Base-by-base conservation (phyloP, 2,888 invertebrate genomes). In the Cistogaster globosa region DNA sequence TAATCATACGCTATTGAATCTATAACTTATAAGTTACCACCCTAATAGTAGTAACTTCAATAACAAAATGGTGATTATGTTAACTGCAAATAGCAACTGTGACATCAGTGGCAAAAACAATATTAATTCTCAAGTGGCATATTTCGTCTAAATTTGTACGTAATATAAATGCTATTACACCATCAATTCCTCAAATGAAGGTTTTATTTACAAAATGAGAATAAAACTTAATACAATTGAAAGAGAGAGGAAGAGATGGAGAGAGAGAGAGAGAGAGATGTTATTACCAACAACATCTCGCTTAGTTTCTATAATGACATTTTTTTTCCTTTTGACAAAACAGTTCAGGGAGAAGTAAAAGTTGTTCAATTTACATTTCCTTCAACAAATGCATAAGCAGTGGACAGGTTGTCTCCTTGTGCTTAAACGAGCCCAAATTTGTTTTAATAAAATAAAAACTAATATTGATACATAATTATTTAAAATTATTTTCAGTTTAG, bases 61-160 rank as follows among this genome's bases (percentile, higher is more conserved):
- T 55, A 63, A 65, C 14, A 7, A 58, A 57, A 45, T 26, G 32
- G 20, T 18, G 38, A 22, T 36, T 58, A 32, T 32, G 42, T 26
- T 55, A 63, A 36, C 16, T 11, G 12, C 32, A 58, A n/a, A 14
- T 58, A n/a, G 18, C 38, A 68, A 60, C 7, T 22, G 48, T 36
- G 8, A 9, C 16, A 42, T 22, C 45, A 14, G 6, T 55, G 14
- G 55, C 20, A 36, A 45, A n/a, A 63, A 22, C 36, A 79, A 74
- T 69, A 75, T 62, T 62, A 79, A 83, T 69, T 84, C 83, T 84
- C 83, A 69, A 63, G 83, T 76, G 83, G 53, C 45, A 38, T 69
- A 65, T 67, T 55, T 69, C 20, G 45, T 60, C 48, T 55, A 60
- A 51, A 55, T 57, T 65, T 55, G 12, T 20, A 20, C 32, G 75